A percentile compares a stretch with the other conserved stretches of the same genome.
These are phyloP conservation scores for Centrocercus urophasianus DNA, from an alignment of 2,113 vertebrate species.

Conservation along the genomic window DNA sequence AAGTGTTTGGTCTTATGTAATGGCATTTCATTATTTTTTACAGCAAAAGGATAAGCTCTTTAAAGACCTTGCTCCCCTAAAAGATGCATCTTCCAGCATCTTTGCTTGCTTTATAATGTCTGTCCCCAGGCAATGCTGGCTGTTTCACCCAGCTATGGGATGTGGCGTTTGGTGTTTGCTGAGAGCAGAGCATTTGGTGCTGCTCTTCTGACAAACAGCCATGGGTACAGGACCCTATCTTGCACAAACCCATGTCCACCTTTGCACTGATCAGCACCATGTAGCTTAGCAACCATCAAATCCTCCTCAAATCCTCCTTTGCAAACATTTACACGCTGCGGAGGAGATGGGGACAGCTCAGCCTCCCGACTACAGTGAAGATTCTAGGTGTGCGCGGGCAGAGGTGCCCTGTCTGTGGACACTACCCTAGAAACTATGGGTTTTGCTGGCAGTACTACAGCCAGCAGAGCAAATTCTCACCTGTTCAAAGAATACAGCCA, in stretches of 20 bases:
- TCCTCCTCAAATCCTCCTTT: background rate
- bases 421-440: background rate
- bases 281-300: conserved; percentile 13
- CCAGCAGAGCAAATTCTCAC: background rate
- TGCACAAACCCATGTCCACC: background rate
- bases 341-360: background rate
- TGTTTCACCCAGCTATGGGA: background rate
- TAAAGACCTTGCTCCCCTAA: background rate
- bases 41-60: background rate
- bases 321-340: rapidly evolving
- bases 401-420: background rate
- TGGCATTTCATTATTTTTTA: background rate
- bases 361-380: rapidly evolving
- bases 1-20: background rate
- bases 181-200: rapidly evolving
- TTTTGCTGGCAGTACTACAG: background rate
- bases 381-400: rapidly evolving
- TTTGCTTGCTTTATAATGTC: background rate
- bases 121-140: background rate
- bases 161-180: rapidly evolving
- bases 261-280: rapidly evolving
- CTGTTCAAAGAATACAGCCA: background rate
- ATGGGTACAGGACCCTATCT: background rate
- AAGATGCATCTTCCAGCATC: background rate
- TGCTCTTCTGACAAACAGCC: rapidly evolving